These are phyloP conservation scores for Tychaedon coryphoeus DNA, from an alignment of 2,113 vertebrate genomes.

Conservation along the genomic window DNA sequence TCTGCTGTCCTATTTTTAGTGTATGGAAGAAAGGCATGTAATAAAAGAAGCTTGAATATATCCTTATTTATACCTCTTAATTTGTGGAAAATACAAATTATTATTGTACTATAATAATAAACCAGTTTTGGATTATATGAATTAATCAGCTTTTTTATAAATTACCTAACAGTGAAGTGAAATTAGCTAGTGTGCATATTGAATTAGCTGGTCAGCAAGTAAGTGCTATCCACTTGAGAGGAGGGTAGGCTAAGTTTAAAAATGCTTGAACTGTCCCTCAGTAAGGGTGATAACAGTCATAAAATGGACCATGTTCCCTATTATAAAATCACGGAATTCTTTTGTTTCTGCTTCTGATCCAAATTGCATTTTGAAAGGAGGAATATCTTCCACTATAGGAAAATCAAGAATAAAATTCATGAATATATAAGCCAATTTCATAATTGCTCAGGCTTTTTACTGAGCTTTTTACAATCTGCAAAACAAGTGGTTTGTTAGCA, in stretches of 20 bases:
- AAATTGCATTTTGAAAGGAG: neutral
- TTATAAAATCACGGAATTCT: neutral
- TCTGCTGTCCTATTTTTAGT: slow-evolving; percentile 17
- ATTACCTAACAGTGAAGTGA: neutral
- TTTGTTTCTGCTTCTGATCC: neutral
- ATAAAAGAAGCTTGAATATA: neutral
- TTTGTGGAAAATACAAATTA: neutral
- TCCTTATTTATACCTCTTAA: neutral
- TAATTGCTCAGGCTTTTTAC: neutral
- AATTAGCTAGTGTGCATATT: neutral
- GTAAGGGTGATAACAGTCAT: neutral
- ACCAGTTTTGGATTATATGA: neutral
- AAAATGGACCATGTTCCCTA: neutral
- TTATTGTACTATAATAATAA: neutral
- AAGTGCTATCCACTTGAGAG: neutral
- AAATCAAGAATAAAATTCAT: neutral
- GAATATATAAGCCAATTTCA: neutral
- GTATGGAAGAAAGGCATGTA: neutral
- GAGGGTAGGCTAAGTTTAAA: neutral
- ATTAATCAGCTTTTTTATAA: neutral
- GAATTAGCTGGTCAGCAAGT: neutral
- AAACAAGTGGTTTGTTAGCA: neutral
- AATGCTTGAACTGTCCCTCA: neutral
- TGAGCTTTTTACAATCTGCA: neutral
- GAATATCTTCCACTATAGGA: neutral